A percentile compares a stretch with the other conserved stretches of the same genome.
These are phyloP conservation scores for Dicrurus megarhynchus DNA, from an alignment of 2,113 vertebrate genomes.

Conservation along the genomic window DNA sequence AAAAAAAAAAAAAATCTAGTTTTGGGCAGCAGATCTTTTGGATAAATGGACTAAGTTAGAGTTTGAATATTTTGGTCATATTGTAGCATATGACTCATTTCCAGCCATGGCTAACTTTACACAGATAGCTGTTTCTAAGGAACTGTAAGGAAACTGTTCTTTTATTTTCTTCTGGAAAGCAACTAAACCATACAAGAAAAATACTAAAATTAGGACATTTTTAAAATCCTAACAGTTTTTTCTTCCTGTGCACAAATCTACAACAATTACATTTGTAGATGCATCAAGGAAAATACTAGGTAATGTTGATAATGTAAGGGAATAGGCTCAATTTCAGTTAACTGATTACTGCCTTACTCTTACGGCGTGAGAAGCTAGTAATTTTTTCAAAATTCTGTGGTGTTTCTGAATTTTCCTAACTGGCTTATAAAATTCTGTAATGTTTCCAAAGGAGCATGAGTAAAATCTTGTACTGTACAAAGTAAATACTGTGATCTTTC, in stretches of 20 bases:
- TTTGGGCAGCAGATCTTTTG: neutral
- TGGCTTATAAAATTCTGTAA: neutral
- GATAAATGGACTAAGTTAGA: neutral
- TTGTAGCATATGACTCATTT: accelerated
- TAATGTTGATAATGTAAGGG: neutral
- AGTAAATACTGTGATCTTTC: neutral
- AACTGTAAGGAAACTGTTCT: neutral
- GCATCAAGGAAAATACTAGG: neutral
- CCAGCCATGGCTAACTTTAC: neutral
- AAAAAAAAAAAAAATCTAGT: neutral
- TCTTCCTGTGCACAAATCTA: neutral
- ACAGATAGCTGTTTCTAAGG: neutral
- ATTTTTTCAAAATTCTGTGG: neutral
- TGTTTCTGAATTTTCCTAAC: neutral
- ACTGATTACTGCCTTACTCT: neutral
- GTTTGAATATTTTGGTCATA: neutral
- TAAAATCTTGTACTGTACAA: neutral
- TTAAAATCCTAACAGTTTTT: neutral
- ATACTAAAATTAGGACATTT: neutral
- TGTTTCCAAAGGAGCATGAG: neutral
- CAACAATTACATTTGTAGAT: neutral
- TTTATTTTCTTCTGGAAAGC: neutral
- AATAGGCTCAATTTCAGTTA: neutral
- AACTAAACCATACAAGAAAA: neutral
- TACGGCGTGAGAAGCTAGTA: neutral